These are phyloP conservation scores for Pogonophryne albipinna DNA, from an alignment of 2,797 vertebrate species.

Conservation along the genomic window DNA sequence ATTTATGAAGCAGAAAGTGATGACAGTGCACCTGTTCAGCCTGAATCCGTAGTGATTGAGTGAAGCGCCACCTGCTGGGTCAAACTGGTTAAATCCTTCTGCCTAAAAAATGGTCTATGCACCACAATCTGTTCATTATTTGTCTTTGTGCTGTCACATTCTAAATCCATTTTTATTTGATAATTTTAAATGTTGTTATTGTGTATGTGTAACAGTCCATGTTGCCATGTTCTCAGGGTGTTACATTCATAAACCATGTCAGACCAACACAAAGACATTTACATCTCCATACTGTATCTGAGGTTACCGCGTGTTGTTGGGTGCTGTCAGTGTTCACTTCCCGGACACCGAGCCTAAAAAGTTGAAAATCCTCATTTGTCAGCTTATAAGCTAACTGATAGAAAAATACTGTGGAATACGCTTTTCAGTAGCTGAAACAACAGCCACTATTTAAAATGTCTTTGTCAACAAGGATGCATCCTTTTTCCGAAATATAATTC, in stretches of 20 bases:
- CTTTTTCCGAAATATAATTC: conserved; percentile 22
- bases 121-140: conserved; percentile 21
- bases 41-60: conserved; percentile 28
- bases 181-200: conserved; percentile 12
- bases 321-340: conserved; percentile 47
- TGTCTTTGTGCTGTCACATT: conserved; percentile 1
- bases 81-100: conserved; percentile 17
- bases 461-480: conserved; percentile 1
- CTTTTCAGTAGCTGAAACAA: conserved; percentile 47
- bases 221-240: conserved; percentile 74
- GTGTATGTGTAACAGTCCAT: conserved; percentile 36
- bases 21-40: background rate
- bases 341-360: conserved; percentile 24
- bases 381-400: conserved; percentile 64
- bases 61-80: conserved; percentile 66
- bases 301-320: conserved; percentile 33
- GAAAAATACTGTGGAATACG: conserved; percentile 54
- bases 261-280: conserved; percentile 36
- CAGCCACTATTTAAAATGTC: conserved; percentile 28
- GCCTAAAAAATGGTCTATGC: conserved; percentile 30
- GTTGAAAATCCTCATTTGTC: conserved; percentile 38
- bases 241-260: conserved; percentile 33
- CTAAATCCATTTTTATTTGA: conserved; percentile 3
- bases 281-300: conserved; percentile 20
- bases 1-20: conserved; percentile 24